phyloP scores from a whole-genome alignment of 1,140 invertebrate genomes.

The Oryzaephilus surinamensis region DNA sequence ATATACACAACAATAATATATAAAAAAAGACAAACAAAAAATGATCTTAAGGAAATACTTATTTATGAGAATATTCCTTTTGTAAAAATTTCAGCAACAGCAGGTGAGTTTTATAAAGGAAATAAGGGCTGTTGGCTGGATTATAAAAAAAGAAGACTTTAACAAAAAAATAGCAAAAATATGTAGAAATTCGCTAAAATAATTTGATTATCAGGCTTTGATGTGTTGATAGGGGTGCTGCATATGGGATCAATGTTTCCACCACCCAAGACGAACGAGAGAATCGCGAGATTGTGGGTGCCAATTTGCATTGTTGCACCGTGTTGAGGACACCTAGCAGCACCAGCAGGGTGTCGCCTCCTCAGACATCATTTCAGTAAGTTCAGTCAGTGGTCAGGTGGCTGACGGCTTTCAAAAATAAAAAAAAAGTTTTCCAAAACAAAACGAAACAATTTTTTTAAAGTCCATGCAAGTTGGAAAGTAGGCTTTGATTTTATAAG shows the following conservation, averaged over 20 bases:
- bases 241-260: slow-evolving; percentile 73
- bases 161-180: too few species aligned
- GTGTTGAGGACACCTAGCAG: slow-evolving; percentile 49
- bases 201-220: background rate
- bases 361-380: slow-evolving; percentile 14
- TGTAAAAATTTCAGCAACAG: background rate
- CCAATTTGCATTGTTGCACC: slow-evolving; percentile 75
- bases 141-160: background rate
- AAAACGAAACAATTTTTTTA: too few species aligned
- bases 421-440: too few species aligned
- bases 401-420: too few species aligned
- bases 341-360: slow-evolving; percentile 11
- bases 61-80: too few species aligned
- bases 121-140: background rate
- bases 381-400: too few species aligned
- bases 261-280: slow-evolving; percentile 59
- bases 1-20: too few species aligned
- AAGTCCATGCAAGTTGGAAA: too few species aligned
- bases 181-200: too few species aligned
- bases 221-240: slow-evolving; percentile 53
- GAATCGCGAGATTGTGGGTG: slow-evolving; percentile 74
- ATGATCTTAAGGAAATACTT: too few species aligned
- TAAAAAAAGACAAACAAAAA: too few species aligned
- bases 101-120: background rate
- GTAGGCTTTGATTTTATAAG: too few species aligned